Evolutionary conservation across 2,113 vertebrate genomes (phyloP), one percentile per base, ranked within the genome.

Genomic region (Syngnathus floridae): DNA sequence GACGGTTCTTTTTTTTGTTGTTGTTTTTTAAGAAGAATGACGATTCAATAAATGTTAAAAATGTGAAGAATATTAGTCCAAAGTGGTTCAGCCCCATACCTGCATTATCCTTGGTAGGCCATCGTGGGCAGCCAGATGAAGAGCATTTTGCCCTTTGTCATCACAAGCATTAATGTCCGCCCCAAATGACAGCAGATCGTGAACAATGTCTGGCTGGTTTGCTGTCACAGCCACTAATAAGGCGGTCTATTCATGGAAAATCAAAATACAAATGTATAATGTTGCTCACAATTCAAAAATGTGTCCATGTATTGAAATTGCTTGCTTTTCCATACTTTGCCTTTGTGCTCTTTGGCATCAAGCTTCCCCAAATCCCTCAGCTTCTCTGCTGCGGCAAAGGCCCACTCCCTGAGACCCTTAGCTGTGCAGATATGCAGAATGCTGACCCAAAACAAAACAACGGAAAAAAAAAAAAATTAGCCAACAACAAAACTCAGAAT

Each of bases 401-500:
- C 91, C 6, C 86, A 89, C 81, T 93, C 92, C 62, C 94, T 85
- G 51, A 92, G 86, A 0, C 94, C 94, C 66, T 92, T 92, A 7
- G 93, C 94, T 0, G 91, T 91, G 73, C 93, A 93, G 77, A 96
- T 93, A 69, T 96, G 94, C 71, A 96, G 87, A 74, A 94, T 90
- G 72, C 94, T 95, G 79, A 61, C 7, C 14, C 62, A 55, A 74
- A 61, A 7, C 22, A 41, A 59, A 58, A 0, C 1, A 37, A 37
- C 12, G 0, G 3, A 31, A 31, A 17, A 11, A 21, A 21, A 38
- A 21, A 38, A 4, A n/a, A 37, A 59, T 37, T 12, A 21, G 36
- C 17, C 17, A 38, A 38, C 8, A 19, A n/a, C 37, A 37, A 55
- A 55, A 55, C 22, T 55, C 35, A 13, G 26, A 55, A 55, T 7